Base-by-base conservation (phyloP, 1,140 invertebrate species). In the Drosophila sulfurigaster region DNA sequence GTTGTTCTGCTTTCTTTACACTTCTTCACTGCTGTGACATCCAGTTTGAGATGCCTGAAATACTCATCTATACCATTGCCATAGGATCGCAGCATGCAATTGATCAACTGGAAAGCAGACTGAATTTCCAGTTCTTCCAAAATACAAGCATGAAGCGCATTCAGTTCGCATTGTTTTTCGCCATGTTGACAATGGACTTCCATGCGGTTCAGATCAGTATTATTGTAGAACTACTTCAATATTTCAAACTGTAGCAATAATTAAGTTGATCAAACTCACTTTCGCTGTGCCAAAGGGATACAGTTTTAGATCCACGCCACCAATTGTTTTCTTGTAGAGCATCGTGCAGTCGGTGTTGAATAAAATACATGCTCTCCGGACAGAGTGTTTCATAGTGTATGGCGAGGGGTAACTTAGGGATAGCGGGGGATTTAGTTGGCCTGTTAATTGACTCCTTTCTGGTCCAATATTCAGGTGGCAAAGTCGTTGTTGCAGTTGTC, bases 371-470 rank as follows among this genome's bases (percentile, higher is more conserved):
- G 68, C 91, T 92, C 41, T 92, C 91, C 8, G 82, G 79, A 45
- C 91, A 92, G 1, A 92, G 74, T 0, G 91, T 63, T 57, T 92
- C 91, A 73, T 92, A 92, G 67, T 91, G 91, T 8, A 92, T 54
- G 11, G 80, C 81, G 41, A 92, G 25, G 4, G 73, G 68, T 3
- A 82, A 59, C 25, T 58, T 82, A 2, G 43, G 62, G 0, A 45
- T 11, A n/a, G 8, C 2, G 0, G n/a, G 3, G 3, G 30, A 6
- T 6, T 46, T 6, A 5, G 49, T 25, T 3, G 52, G 35, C 7
- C n/a, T 25, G 15, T 25, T 16, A 25, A 3, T 8, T 20, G 15
- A 13, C 13, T 32, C 62, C 13, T 16, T 51, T 57, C 16, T 49
- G 67, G 49, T 57, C 54, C 20, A 25, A 25, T 25, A 4, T 25